phyloP scores from a whole-genome alignment of 1,140 invertebrate genomes.

The Lithobius niger region DNA sequence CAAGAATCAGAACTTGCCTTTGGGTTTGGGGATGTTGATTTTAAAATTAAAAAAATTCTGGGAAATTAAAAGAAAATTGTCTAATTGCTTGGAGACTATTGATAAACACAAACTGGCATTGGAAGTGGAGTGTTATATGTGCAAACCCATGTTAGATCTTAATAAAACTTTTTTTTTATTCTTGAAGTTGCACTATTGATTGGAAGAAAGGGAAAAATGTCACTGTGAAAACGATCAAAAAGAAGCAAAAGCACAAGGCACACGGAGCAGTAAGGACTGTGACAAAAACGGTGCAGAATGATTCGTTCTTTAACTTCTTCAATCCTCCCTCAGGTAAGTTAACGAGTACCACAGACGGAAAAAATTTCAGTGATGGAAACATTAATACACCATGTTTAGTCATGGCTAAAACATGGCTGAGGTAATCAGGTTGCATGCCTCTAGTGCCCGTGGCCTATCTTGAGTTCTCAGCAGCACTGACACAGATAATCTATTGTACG shows the following conservation, averaged over 20 bases:
- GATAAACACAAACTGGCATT: no score
- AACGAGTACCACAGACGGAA: no score
- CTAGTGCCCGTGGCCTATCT: no score
- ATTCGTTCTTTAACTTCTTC: slow-evolving; percentile 99
- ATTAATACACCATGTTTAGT: no score
- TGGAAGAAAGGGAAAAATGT: slow-evolving; percentile 97
- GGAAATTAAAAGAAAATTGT: neutral
- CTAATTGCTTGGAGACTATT: no score
- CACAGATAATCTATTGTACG: no score
- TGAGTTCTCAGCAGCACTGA: no score
- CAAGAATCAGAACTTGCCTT: no score
- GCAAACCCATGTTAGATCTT: slow-evolving; percentile 5
- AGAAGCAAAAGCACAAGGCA: slow-evolving; percentile 97
- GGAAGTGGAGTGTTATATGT: neutral
- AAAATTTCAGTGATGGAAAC: no score
- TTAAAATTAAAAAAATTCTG: neutral
- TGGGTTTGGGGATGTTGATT: no score
- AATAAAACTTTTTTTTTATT: slow-evolving; percentile 22
- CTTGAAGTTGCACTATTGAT: slow-evolving; percentile 69
- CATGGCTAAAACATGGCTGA: no score
- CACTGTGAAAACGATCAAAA: slow-evolving; percentile 90
- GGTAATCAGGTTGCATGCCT: no score
- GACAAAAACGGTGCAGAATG: slow-evolving; percentile 70
- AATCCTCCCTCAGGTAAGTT: slow-evolving; percentile 57
- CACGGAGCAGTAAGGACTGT: slow-evolving; percentile 80